Conservation (phyloP, 1,140 invertebrate species). For the Aphidius gifuensis region DNA sequence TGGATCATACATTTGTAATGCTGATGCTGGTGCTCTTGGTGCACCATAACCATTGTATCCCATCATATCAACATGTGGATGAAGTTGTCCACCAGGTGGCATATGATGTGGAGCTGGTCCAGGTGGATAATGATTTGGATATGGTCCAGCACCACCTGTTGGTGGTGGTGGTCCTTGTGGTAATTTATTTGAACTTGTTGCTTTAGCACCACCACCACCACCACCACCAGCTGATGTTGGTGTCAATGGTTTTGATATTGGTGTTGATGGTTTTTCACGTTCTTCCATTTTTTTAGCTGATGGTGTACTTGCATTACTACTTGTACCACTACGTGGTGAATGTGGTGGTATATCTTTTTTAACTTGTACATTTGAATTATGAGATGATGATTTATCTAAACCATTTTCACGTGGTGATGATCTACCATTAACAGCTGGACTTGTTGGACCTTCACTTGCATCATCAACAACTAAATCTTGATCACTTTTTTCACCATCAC, state of each 20-base stretch:
- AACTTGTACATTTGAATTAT: conserved; percentile 43
- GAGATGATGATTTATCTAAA: conserved; percentile 57
- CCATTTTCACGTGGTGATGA: conserved; percentile 80
- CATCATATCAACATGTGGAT: conserved; percentile 49
- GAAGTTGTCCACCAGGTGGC: conserved; percentile 42
- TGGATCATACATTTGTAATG: conserved; percentile 61
- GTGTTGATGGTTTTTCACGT: conserved; percentile 81
- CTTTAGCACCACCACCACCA: conserved; percentile 48
- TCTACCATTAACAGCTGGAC: conserved; percentile 62
- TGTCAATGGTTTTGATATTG: conserved; percentile 84
- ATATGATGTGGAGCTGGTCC: conserved; percentile 45
- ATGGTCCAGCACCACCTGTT: conserved; percentile 35
- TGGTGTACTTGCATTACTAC: conserved; percentile 71
- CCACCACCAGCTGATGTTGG: conserved; percentile 65
- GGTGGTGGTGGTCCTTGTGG: conserved; percentile 36
- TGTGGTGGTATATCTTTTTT: conserved; percentile 62
- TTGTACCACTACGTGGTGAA: conserved; percentile 70
- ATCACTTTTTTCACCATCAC: conserved; percentile 95
- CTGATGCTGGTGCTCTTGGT: conserved; percentile 44
- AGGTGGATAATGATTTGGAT: conserved; percentile 44
- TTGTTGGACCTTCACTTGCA: conserved; percentile 70
- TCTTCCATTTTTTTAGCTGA: conserved; percentile 74
- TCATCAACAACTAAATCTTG: conserved; percentile 97
- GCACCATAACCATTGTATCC: conserved; percentile 48
- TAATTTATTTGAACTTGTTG: conserved; percentile 48